Base-by-base conservation (phyloP, 2,888 invertebrate genomes). In the Malachius bipustulatus region DNA sequence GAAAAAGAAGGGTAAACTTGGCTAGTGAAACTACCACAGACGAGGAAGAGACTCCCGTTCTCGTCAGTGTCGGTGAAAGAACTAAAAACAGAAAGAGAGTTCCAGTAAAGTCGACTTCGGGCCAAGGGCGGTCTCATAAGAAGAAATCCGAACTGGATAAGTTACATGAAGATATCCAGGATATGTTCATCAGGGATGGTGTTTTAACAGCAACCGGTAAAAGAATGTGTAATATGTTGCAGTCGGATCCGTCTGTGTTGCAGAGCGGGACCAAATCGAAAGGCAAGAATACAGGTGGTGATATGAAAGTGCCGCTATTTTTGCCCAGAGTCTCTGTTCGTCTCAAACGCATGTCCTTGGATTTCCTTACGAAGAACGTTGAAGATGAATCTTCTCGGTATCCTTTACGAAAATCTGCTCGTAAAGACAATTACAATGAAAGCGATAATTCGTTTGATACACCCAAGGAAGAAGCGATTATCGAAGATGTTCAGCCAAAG, bases 131-230 rank as follows among this genome's bases (percentile, higher is more conserved):
- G 6, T n/a, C n/a, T n/a, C 12, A 14, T 13, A 4, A 15, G 4
- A 10, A 11, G 37, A 49, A 60, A 33, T 67, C 66, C 35, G 79
- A 79, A 48, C 52, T 81, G 31, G 69, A 74, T 47, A 66, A 68
- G 54, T 60, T 81, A 2, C 79, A 79, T 45, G 74, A 76, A 41
- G 77, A 80, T 45, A 72, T 80, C 27, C 70, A 74, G 46, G 77
- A 79, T 49, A 78, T 77, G 73, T 77, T 77, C 49, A 73, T 77
- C 35, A 67, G 70, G 43, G 70, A 76, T 43, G 76, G 71, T 16
- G 70, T 78, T 2, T 55, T 76, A 14, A 70, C 72, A 34, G 69
- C 74, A 9, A 73, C 73, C 2, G 78, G 77, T 8, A 69, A 75
- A 49, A 62, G 80, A 43, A 71, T 71, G 66, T 79, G 78, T 51